Evolutionary conservation across 2,113 vertebrate genomes (phyloP).

Genomic region (Dromaius novaehollandiae): DNA sequence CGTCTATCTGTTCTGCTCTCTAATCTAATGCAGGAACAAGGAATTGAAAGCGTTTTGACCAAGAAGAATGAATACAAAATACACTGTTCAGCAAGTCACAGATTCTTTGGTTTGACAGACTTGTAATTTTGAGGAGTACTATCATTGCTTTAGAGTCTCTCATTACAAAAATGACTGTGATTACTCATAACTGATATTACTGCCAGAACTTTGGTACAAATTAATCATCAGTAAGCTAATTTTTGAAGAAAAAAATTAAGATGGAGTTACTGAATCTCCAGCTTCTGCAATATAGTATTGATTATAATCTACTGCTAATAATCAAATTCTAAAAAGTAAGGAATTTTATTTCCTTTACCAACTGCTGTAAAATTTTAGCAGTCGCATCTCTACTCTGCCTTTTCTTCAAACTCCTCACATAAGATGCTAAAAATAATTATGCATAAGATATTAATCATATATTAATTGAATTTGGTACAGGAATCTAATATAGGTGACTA

Average conservation of each 20-base stretch:
- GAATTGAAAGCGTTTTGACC: background rate
- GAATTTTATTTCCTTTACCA: background rate
- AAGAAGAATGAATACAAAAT: background rate
- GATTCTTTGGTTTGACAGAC: background rate
- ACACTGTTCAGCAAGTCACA: background rate
- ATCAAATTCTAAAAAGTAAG: background rate
- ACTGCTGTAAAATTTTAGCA: background rate
- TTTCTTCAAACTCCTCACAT: background rate
- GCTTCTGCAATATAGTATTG: background rate
- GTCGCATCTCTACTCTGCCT: background rate
- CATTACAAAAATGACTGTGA: background rate
- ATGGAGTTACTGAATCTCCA: background rate
- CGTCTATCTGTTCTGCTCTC: background rate
- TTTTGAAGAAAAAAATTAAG: background rate
- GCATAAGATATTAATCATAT: background rate
- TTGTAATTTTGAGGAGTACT: background rate
- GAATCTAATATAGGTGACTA: background rate
- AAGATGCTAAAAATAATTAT: background rate
- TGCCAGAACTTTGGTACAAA: background rate
- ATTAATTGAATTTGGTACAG: background rate
- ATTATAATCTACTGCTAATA: background rate
- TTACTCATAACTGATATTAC: background rate
- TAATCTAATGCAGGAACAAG: background rate
- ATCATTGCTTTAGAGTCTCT: background rate
- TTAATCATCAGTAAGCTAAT: background rate